These are phyloP conservation scores for Hylia prasina DNA, from an alignment of 2,113 vertebrate species.

Conservation along the genomic window DNA sequence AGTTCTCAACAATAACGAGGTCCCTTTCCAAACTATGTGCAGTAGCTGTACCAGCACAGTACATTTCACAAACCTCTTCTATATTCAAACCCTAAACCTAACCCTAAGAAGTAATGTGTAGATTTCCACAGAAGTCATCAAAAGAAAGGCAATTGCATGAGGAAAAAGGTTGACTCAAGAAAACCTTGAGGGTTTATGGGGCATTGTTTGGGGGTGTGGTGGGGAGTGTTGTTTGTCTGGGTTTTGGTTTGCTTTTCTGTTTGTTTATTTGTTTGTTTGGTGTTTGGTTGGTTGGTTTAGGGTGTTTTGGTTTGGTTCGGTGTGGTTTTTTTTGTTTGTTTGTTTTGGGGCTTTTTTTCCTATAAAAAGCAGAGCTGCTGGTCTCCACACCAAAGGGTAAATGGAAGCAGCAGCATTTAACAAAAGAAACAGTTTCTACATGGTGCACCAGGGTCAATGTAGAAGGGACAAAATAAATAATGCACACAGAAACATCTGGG, in stretches of 20 bases:
- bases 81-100: not conserved
- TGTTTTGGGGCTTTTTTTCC: not conserved
- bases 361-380: not conserved
- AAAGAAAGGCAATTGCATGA: not conserved
- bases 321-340: no score
- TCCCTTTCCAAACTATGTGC: not conserved
- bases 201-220: no score
- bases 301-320: no score
- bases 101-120: not conserved
- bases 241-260: not conserved
- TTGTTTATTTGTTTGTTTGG: not conserved
- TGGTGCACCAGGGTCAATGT: not conserved
- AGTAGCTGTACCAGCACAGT: not conserved
- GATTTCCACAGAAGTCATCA: not conserved
- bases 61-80: not conserved
- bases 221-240: not conserved
- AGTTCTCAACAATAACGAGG: not conserved
- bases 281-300: no score
- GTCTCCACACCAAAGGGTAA: not conserved
- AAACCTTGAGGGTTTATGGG: not conserved
- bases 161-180: not conserved
- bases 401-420: not conserved
- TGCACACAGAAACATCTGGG: not conserved
- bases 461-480: not conserved
- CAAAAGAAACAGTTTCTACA: not conserved